Evolutionary conservation across 2,888 invertebrate species (phyloP), one percentile per base, ranked within the genome.

Genomic region (Ferrisia virgata): DNA sequence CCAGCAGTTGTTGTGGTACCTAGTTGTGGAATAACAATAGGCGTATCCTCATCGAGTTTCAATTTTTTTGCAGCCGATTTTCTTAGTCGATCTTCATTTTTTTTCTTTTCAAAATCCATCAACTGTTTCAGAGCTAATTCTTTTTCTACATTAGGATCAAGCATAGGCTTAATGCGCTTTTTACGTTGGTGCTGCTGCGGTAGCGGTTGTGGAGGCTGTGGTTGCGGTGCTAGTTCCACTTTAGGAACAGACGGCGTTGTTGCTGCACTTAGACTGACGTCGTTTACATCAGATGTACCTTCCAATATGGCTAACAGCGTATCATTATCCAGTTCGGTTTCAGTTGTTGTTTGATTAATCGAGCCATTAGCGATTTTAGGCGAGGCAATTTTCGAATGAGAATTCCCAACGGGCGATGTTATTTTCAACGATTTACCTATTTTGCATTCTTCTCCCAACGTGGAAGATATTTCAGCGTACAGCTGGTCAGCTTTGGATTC

Each of bases 51-150:
- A 8, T 82, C 69, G 9, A 69, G 18, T 76, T 40, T 72, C 25
- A 40, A 18, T 18, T 82, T 82, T 2, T 25, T 25, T 5, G 36
- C 43, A n/a, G 69, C 64, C 5, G 22, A 25, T n/a, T 72, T 39
- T 22, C 25, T 72, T n/a, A 72, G 18, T 43, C 40, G n/a, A 28
- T 39, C 69, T 43, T 39, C 18, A 9, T 43, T 58, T 18, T 58
- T 86, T 84, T 86, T 84, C 53, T 80, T 85, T 3, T 91, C 90
- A 28, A 91, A 87, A 86, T 91, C 91, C 47, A 89, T 88, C 5
- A 92, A 88, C 86, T 92, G 92, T 86, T 91, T 91, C 78, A 92
- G 86, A 1, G 92, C 92, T 25, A 91, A 88, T 87, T 91, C 90
- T 28, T 90, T 88, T 87, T 91, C 91, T 39, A 89, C 86, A 22